These are phyloP conservation scores for Stenchaetothrips biformis DNA, from an alignment of 2,888 invertebrate species.

Conservation along the genomic window DNA sequence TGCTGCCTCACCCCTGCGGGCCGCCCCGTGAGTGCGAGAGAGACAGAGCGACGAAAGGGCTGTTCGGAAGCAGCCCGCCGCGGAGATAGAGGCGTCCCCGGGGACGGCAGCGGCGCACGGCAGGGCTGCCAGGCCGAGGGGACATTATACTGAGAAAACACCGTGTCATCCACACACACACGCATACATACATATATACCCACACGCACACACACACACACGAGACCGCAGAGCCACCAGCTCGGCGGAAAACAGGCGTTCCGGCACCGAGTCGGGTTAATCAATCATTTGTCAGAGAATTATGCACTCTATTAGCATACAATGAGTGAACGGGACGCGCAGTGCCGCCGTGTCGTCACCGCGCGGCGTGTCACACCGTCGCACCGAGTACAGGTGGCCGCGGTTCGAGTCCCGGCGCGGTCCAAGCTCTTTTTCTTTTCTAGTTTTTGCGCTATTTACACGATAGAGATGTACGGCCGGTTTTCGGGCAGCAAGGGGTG, in stretches of 20 bases:
- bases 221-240: not conserved
- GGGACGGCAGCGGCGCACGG: not conserved
- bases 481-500: too few species aligned
- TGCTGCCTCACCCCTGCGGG: not conserved
- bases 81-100: not conserved
- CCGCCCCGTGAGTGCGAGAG: not conserved
- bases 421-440: not conserved
- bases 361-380: not conserved
- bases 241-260: too few species aligned
- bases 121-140: not conserved
- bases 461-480: too few species aligned
- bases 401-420: not conserved
- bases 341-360: not conserved
- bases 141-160: not conserved
- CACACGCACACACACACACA: not conserved
- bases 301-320: slow-evolving; percentile 8
- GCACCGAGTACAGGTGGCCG: not conserved
- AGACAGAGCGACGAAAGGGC: not conserved
- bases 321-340: not conserved
- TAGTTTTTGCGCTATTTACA: too few species aligned
- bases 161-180: not conserved
- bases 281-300: slow-evolving; percentile 12
- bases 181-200: not conserved
- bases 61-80: not conserved
- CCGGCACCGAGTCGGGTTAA: not conserved